These are phyloP conservation scores for Hyperoplus immaculatus DNA, from an alignment of 2,797 vertebrate genomes.

Conservation along the genomic window DNA sequence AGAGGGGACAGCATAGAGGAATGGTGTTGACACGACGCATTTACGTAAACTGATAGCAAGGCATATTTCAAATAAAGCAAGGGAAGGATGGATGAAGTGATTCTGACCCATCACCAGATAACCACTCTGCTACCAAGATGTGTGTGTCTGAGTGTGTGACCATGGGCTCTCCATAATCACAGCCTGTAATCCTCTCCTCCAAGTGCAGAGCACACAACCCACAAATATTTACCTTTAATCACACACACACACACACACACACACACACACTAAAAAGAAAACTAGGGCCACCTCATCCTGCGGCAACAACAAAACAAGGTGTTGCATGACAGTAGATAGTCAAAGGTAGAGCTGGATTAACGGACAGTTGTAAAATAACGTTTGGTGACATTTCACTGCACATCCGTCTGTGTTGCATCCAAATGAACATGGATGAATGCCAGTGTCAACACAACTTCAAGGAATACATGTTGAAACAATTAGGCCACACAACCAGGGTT, in stretches of 20 bases:
- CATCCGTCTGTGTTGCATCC: neutral
- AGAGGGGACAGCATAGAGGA: neutral
- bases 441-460: neutral
- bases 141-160: conserved; percentile 47
- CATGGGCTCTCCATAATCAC: conserved; percentile 48
- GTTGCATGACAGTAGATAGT: conserved; percentile 25
- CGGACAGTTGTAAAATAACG: neutral
- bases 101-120: conserved; percentile 7
- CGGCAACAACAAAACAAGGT: conserved; percentile 38
- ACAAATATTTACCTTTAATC: conserved; percentile 59
- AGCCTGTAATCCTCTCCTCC: conserved; percentile 62
- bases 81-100: neutral
- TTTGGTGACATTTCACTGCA: neutral
- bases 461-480: neutral
- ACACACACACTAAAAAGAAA: conserved; percentile 42
- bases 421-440: neutral
- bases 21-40: neutral
- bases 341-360: conserved; percentile 22
- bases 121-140: conserved; percentile 9
- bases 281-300: conserved; percentile 34
- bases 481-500: too few relatives aligned
- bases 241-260: conserved; percentile 35
- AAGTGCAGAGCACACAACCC: conserved; percentile 48
- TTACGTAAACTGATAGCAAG: neutral
- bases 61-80: neutral